Conservation (phyloP, 2,797 vertebrate species). For the Falco rusticolus region DNA sequence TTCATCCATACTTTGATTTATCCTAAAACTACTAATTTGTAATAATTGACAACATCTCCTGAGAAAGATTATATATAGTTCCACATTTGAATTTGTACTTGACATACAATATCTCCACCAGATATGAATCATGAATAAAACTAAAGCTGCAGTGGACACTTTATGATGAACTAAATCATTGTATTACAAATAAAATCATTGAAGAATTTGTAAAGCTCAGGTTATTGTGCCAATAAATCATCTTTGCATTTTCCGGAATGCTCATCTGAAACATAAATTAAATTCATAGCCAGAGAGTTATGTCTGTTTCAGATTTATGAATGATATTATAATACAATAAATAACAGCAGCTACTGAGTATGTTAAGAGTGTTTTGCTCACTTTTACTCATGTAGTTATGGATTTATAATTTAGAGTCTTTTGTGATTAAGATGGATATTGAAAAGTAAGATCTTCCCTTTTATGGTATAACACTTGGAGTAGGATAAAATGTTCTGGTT, state of each 20-base stretch:
- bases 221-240: background rate
- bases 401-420: background rate
- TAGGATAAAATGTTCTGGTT: background rate
- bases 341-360: background rate
- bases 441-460: background rate
- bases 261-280: constrained; percentile 24
- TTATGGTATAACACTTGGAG: background rate
- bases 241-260: constrained; percentile 16
- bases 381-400: background rate
- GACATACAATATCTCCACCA: background rate
- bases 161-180: background rate
- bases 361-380: background rate
- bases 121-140: constrained; percentile 7
- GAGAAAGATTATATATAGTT: background rate
- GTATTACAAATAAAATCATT: background rate
- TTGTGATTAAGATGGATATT: background rate
- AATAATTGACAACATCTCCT: background rate
- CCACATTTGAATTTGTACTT: background rate
- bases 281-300: background rate
- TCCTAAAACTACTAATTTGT: background rate
- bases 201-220: background rate
- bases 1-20: background rate
- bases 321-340: background rate
- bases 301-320: constrained; percentile 1
- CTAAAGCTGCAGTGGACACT: background rate